Conservation (phyloP, 2,888 invertebrate genomes). For the Dasysyrphus tricinctus region DNA sequence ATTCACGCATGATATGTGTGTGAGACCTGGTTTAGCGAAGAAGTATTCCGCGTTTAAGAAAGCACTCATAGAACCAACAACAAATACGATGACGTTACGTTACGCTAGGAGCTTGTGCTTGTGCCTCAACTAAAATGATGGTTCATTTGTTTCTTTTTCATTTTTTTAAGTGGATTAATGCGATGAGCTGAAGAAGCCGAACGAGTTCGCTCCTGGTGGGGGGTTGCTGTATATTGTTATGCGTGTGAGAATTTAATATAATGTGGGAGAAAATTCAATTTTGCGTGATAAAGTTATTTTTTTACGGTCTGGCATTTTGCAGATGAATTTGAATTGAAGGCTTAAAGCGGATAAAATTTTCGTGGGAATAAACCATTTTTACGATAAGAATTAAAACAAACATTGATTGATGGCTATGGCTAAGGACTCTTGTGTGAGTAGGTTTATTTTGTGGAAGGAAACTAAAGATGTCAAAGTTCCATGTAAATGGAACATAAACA, state of each 20-base stretch:
- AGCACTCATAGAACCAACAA: slow-evolving; percentile 27
- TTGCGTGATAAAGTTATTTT: slow-evolving; percentile 11
- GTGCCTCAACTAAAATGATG: slow-evolving; percentile 5
- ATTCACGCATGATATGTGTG: slow-evolving; percentile 71
- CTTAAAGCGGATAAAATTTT: slow-evolving; percentile 17
- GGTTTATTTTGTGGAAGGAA: neutral
- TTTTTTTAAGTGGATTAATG: slow-evolving; percentile 27
- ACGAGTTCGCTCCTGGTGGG: neutral
- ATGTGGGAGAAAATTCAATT: slow-evolving; percentile 27
- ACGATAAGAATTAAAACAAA: slow-evolving; percentile 19
- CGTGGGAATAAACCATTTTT: slow-evolving; percentile 9
- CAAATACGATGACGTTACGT: slow-evolving; percentile 2
- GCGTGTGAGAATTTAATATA: slow-evolving; percentile 24
- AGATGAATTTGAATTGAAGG: slow-evolving; percentile 29
- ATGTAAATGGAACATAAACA: slow-evolving; percentile 13
- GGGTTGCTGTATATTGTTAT: neutral
- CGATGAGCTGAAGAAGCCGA: slow-evolving; percentile 7
- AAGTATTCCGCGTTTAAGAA: slow-evolving; percentile 51
- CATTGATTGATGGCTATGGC: slow-evolving; percentile 19
- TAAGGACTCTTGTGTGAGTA: neutral
- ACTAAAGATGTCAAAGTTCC: slow-evolving; percentile 17
- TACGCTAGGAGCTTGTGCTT: slow-evolving; percentile 9
- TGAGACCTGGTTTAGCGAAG: slow-evolving; percentile 50
- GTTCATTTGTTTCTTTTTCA: neutral
- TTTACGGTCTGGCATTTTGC: neutral